Evolutionary conservation across 2,888 invertebrate genomes (phyloP), one percentile per base, ranked within the genome.

Genomic region (Apamea anceps): DNA sequence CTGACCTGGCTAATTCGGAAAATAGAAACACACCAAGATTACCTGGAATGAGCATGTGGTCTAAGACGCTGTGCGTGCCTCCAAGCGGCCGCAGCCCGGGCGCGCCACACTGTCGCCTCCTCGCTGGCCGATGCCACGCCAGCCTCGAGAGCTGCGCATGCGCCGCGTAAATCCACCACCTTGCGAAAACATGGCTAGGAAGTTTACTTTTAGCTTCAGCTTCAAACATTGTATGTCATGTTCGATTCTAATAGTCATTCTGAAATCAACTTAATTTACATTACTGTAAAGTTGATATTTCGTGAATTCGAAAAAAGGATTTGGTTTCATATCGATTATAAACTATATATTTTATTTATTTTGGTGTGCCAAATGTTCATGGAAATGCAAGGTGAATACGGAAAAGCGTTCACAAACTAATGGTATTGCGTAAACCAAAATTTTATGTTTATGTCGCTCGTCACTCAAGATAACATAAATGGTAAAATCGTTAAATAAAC

Each of bases 101-200:
- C 97, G 48, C 98, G 97, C 96, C 98, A 98, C 73, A 97, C 97
- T 81, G 98, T 98, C 32, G 98, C 98, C 91, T 98, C 98, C 21
- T 97, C 97, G 91, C 98, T 98, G 70, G 98, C 96, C 81, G 98
- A 97, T 73, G 98, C 97, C 77, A 98, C 97, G 88, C 98, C 98
- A 73, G 98, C 97, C 91, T 99, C 99, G 65, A 99, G 94, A 86
- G 98, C 98, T 13, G 98, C 97, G 37, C 98, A 98, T 0, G 98
- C 98, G 75, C 98, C 98, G 15, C 98, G 97, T 80, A 99, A 93
- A 91, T 98, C 98, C 60, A 98, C 98, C 63, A 97, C 97, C 97
- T 97, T 4, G 18, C 0, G 13, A 62, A 32, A 62, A 63, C n/a
- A 66, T 21, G 0, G 21, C 6, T 15, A 28, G 4, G 10, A 48